A percentile compares a stretch with the other conserved stretches of the same genome.
Conservation (phyloP, 2,797 vertebrate species). For the Eleutherodactylus coqui region DNA sequence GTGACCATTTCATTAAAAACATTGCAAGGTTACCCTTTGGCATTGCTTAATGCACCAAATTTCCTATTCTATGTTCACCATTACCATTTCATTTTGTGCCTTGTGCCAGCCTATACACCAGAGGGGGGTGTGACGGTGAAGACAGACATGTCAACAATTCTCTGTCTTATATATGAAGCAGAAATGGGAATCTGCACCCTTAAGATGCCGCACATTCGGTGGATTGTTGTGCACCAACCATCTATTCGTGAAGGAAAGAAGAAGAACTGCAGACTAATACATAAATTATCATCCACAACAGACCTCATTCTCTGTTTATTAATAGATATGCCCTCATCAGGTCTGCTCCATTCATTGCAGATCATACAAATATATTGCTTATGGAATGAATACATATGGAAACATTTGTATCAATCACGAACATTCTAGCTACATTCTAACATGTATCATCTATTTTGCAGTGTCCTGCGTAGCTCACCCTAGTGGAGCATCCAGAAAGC, state of each 20-base stretch:
- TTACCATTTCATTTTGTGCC: neutral
- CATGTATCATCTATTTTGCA: neutral
- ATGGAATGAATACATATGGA: neutral
- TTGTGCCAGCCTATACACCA: neutral
- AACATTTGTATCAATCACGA: neutral
- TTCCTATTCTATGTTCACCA: too few relatives aligned
- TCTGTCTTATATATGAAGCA: neutral
- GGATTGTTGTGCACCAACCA: neutral
- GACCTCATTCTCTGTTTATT: neutral
- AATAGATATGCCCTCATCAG: neutral
- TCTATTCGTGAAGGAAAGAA: neutral
- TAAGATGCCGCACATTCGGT: neutral
- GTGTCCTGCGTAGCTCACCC: neutral
- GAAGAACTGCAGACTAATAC: neutral
- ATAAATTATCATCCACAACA: neutral
- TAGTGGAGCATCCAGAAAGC: neutral
- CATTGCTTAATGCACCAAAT: too few relatives aligned
- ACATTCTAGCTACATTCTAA: neutral
- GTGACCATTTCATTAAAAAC: neutral
- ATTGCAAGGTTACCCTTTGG: too few relatives aligned
- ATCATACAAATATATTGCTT: neutral
- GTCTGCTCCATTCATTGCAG: neutral
- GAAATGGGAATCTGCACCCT: neutral
- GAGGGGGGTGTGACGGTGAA: neutral
- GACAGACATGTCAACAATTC: neutral